Conservation (phyloP, 1,140 invertebrate genomes). For the Copidosoma floridanum region DNA sequence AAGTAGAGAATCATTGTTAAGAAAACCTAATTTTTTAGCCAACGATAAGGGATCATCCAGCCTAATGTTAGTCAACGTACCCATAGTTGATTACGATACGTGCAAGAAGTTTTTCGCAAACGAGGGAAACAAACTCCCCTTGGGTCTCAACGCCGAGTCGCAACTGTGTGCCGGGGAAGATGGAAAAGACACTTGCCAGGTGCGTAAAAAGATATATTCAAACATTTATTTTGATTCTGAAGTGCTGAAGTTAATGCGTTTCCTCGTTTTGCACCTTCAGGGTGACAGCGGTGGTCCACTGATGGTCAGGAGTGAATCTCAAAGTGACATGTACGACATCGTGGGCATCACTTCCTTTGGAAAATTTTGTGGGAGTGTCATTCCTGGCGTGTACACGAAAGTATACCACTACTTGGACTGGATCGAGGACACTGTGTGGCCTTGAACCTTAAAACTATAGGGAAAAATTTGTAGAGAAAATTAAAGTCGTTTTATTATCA, state of each 20-base stretch:
- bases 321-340: conserved; percentile 56
- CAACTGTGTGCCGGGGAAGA: conserved; percentile 69
- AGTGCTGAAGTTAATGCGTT: too few species aligned
- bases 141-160: conserved; percentile 52
- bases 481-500: too few species aligned
- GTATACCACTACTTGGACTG: conserved; percentile 60
- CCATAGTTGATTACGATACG: conserved; percentile 7
- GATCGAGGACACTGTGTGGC: conserved; percentile 55
- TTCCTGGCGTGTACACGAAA: conserved; percentile 61
- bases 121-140: conserved; percentile 44
- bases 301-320: conserved; percentile 33
- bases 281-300: conserved; percentile 60
- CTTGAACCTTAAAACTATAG: too few species aligned
- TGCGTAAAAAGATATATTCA: too few species aligned
- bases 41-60: conserved; percentile 46
- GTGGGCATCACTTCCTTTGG: conserved; percentile 60
- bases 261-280: too few species aligned
- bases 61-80: conserved; percentile 55
- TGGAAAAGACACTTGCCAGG: conserved; percentile 73
- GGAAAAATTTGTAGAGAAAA: too few species aligned
- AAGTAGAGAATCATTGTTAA: conserved; percentile 73
- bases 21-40: conserved; percentile 52
- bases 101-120: conserved; percentile 21
- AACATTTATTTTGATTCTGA: too few species aligned
- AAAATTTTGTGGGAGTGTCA: conserved; percentile 46